Evolutionary conservation across 2,113 vertebrate species (phyloP).

Genomic region (Hipposideros armiger): DNA sequence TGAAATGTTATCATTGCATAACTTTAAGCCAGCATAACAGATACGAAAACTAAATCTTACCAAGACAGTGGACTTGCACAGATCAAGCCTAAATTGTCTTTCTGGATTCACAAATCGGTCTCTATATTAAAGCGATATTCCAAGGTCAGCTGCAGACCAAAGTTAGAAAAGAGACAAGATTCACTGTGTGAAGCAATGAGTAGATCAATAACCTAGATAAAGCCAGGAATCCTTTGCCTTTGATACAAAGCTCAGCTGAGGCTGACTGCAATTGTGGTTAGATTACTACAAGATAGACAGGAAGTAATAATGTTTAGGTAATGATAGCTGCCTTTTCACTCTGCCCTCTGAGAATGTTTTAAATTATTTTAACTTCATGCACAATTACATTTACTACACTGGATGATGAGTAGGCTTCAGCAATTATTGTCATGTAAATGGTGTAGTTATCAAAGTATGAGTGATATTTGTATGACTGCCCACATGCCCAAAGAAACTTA

Average conservation of each 20-base stretch:
- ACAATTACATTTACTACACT: background rate
- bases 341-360: background rate
- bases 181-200: background rate
- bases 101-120: background rate
- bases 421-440: background rate
- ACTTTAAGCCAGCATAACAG: background rate
- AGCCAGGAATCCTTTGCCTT: background rate
- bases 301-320: background rate
- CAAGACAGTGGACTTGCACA: background rate
- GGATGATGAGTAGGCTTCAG: background rate
- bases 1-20: background rate
- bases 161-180: background rate
- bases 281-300: background rate
- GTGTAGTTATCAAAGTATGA: background rate
- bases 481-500: background rate
- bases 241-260: background rate
- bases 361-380: slow-evolving; percentile 42
- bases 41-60: background rate
- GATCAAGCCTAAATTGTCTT: background rate
- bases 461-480: background rate
- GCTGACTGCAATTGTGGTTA: background rate
- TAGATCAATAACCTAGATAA: background rate
- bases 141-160: background rate
- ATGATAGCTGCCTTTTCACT: background rate
- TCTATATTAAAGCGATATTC: background rate